Evolutionary conservation across 2,113 vertebrate species (phyloP).

Genomic region (Phainopepla nitens): DNA sequence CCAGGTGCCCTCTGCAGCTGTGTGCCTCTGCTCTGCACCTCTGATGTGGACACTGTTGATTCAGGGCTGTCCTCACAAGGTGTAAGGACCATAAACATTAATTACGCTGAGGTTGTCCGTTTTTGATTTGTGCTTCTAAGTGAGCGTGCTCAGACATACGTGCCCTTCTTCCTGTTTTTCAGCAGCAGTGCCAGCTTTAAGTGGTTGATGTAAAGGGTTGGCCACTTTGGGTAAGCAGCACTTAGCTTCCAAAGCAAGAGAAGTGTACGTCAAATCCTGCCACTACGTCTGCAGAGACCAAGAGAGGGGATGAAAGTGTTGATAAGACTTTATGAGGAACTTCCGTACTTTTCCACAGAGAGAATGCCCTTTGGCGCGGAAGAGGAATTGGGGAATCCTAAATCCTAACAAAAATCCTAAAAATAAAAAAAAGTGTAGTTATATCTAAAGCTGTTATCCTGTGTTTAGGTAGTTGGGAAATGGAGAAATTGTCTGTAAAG

Average conservation of each 20-base stretch:
- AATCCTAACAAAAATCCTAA: not conserved
- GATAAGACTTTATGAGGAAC: not conserved
- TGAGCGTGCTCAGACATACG: fast-evolving
- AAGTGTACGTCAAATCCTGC: not conserved
- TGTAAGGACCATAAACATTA: fast-evolving
- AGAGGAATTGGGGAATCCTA: not conserved
- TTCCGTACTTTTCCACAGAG: not conserved
- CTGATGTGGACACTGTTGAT: not conserved
- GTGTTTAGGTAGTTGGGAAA: not conserved
- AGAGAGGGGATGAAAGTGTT: not conserved
- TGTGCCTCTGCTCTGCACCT: not conserved
- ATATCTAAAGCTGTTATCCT: not conserved
- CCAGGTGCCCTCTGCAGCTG: not conserved
- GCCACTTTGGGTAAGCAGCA: not conserved
- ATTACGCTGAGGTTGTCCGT: not conserved
- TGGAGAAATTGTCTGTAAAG: not conserved
- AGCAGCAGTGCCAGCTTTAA: fast-evolving
- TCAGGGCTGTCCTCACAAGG: fast-evolving
- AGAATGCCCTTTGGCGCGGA: not conserved
- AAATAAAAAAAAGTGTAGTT: not conserved
- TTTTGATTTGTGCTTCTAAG: not conserved
- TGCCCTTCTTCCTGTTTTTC: not conserved
- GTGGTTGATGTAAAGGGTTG: not conserved
- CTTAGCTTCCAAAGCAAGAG: not conserved
- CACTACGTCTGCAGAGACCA: not conserved